Evolutionary conservation across 2,797 vertebrate species (phyloP).

Genomic region (Centroberyx gerrardi): DNA sequence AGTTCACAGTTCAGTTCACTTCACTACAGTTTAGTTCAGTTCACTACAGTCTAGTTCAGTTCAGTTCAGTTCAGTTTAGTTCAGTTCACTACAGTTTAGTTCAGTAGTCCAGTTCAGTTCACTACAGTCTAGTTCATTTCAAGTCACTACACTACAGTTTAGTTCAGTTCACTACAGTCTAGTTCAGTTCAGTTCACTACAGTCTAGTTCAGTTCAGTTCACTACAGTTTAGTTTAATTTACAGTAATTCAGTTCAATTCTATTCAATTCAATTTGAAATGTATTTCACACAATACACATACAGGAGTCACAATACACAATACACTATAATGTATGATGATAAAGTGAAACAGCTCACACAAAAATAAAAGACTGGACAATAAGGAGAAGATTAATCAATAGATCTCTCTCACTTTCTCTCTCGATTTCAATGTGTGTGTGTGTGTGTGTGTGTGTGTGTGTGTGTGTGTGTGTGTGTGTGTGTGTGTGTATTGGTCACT

Average conservation of each 20-base stretch:
- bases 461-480: too few relatives aligned
- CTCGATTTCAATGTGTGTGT: too few relatives aligned
- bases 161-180: constrained; percentile 25
- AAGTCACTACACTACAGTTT: too few relatives aligned
- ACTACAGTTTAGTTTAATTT: too few relatives aligned
- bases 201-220: not conserved
- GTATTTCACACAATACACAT: too few relatives aligned
- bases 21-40: constrained; percentile 31
- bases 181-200: constrained; percentile 3
- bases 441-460: too few relatives aligned
- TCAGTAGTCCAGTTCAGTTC: constrained; percentile 28
- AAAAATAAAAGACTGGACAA: not conserved
- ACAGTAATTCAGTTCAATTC: too few relatives aligned
- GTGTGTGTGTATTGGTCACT: too few relatives aligned
- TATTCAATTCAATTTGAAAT: too few relatives aligned
- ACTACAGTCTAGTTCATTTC: constrained; percentile 35
- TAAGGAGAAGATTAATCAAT: not conserved
- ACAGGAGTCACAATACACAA: too few relatives aligned
- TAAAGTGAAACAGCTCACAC: not conserved
- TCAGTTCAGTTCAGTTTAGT: constrained; percentile 23
- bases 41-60: constrained; percentile 33
- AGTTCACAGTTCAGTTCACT: not conserved
- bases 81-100: not conserved
- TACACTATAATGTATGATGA: not conserved
- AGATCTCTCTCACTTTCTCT: not conserved